Evolutionary conservation across 2,888 invertebrate species (phyloP).

Genomic region (Thera obeliscata): DNA sequence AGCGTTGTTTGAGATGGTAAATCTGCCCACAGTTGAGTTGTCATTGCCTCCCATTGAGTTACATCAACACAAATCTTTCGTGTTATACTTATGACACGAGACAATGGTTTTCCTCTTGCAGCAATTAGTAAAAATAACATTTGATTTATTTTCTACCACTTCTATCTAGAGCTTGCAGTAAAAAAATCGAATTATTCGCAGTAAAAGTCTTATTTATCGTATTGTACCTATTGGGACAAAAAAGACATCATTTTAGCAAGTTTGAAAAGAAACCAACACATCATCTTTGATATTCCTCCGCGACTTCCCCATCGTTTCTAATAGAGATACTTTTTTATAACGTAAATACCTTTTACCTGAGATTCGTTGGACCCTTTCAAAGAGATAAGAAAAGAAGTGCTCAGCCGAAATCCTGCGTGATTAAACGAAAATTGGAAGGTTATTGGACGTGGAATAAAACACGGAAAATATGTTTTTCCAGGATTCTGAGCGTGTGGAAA

Average conservation of each 20-base stretch:
- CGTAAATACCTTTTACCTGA: conserved; percentile 58
- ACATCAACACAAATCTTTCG: too few relatives aligned
- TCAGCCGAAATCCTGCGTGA: conserved; percentile 56
- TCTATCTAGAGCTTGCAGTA: too few relatives aligned
- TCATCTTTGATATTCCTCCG: background rate
- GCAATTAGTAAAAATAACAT: too few relatives aligned
- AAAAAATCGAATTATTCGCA: too few relatives aligned
- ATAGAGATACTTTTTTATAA: conserved; percentile 26
- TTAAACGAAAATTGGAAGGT: conserved; percentile 60
- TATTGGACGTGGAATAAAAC: conserved; percentile 42
- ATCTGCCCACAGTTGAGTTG: too few relatives aligned
- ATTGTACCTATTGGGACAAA: too few relatives aligned
- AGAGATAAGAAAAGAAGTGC: conserved; percentile 57
- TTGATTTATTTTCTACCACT: too few relatives aligned
- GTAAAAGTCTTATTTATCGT: too few relatives aligned
- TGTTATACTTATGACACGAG: too few relatives aligned
- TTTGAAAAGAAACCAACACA: background rate
- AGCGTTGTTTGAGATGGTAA: too few relatives aligned
- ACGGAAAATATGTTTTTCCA: conserved; percentile 40
- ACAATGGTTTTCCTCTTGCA: too few relatives aligned
- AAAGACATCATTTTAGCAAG: background rate
- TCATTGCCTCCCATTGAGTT: too few relatives aligned
- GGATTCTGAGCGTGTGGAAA: conserved; percentile 32
- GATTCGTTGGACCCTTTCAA: conserved; percentile 51
- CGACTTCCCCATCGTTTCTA: conserved; percentile 23